Evolutionary conservation across 2,888 invertebrate genomes (phyloP).

Genomic region (Rhagium mordax): DNA sequence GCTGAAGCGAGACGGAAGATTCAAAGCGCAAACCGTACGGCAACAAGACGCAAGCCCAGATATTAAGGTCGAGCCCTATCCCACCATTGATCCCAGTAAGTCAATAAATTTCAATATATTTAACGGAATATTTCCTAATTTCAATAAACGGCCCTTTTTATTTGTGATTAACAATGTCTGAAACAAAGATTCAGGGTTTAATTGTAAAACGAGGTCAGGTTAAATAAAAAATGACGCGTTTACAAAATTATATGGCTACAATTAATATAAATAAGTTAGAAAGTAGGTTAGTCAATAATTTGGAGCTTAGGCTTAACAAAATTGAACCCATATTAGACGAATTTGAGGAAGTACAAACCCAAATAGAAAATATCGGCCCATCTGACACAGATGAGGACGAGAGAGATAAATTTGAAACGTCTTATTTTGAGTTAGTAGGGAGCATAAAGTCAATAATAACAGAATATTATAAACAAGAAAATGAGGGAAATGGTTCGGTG

Average conservation of each 20-base stretch:
- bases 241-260: neutral
- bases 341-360: neutral
- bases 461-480: neutral
- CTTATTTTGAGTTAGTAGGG: neutral
- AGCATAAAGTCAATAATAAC: neutral
- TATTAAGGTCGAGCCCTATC: no score
- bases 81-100: neutral
- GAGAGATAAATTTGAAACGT: neutral
- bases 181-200: neutral
- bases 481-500: neutral
- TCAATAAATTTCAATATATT: neutral
- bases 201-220: neutral
- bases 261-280: neutral
- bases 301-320: neutral
- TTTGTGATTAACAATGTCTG: neutral
- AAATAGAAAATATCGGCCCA: neutral
- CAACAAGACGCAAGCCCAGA: no score
- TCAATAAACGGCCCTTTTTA: neutral
- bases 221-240: neutral
- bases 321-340: neutral
- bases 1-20: no score
- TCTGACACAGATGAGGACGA: neutral
- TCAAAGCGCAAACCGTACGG: no score
- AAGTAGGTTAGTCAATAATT: neutral
- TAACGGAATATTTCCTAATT: neutral